phyloP scores from a whole-genome alignment of 2,888 invertebrate genomes.

The Biston betularia region DNA sequence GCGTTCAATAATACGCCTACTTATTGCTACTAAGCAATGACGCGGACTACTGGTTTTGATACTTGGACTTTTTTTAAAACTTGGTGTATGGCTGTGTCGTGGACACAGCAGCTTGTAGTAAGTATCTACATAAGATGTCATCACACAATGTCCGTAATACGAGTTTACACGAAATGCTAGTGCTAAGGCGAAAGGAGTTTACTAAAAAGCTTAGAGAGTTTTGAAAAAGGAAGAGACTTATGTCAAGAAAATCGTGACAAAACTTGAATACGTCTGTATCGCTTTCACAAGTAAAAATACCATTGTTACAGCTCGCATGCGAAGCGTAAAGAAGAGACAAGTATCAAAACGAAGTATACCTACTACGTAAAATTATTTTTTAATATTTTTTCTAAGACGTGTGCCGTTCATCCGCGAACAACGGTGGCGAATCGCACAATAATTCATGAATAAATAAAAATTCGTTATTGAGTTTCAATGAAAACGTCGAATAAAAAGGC shows the following conservation, averaged over 20 bases:
- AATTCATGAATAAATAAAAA: constrained; percentile 83
- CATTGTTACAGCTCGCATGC: too few relatives aligned
- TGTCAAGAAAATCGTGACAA: too few relatives aligned
- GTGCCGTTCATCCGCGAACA: constrained; percentile 67
- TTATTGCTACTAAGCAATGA: constrained; percentile 69
- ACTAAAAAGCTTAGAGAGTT: too few relatives aligned
- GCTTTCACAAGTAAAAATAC: too few relatives aligned
- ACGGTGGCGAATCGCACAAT: constrained; percentile 82
- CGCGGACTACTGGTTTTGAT: constrained; percentile 54
- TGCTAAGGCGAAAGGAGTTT: too few relatives aligned
- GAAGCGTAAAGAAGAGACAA: neutral
- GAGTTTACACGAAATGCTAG: too few relatives aligned
- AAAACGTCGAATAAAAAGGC: constrained; percentile 81
- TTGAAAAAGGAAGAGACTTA: too few relatives aligned
- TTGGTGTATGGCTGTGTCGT: neutral
- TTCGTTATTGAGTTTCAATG: constrained; percentile 81
- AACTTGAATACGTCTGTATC: too few relatives aligned
- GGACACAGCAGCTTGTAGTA: neutral
- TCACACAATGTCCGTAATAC: too few relatives aligned
- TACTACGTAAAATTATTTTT: neutral
- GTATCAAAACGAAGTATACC: constrained; percentile 18
- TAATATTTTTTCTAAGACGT: constrained; percentile 65
- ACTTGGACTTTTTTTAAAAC: constrained; percentile 38
- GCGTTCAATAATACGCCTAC: constrained; percentile 83
- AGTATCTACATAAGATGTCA: too few relatives aligned